Conservation (phyloP, 2,888 invertebrate species). For the Lacanobia wlatinum region DNA sequence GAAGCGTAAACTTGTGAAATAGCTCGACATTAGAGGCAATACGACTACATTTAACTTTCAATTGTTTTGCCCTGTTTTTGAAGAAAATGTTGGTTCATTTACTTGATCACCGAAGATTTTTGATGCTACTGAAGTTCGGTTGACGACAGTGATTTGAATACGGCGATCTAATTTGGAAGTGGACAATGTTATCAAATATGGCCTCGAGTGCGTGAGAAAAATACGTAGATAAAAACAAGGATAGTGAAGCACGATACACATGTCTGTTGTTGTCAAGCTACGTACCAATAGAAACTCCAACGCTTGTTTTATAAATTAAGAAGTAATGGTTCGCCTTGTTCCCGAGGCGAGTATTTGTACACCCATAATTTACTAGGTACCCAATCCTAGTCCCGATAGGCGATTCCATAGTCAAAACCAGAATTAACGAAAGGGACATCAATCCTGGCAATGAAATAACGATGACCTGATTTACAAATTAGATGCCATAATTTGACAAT, state of each 20-base stretch:
- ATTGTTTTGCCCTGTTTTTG: conserved; percentile 41
- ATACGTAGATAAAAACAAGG: conserved; percentile 18
- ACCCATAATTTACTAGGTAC: conserved; percentile 27
- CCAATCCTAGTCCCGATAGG: conserved; percentile 16
- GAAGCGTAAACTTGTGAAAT: conserved; percentile 46
- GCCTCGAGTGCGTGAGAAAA: conserved; percentile 37
- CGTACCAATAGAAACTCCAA: conserved; percentile 22
- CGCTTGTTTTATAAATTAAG: conserved; percentile 38
- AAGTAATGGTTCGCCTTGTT: conserved; percentile 37
- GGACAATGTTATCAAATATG: conserved; percentile 35
- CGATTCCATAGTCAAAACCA: neutral
- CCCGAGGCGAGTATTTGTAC: conserved; percentile 1
- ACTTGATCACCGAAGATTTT: conserved; percentile 23
- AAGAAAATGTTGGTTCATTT: conserved; percentile 29
- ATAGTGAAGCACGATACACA: conserved; percentile 14
- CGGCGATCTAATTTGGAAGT: conserved; percentile 22
- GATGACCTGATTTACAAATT: neutral
- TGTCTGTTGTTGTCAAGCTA: conserved; percentile 34
- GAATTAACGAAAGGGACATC: conserved; percentile 6
- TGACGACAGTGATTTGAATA: conserved; percentile 22
- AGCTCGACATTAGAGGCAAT: conserved; percentile 43
- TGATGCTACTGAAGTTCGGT: conserved; percentile 25
- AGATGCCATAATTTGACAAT: conserved; percentile 10
- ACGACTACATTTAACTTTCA: conserved; percentile 40
- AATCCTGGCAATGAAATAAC: neutral